A percentile compares a stretch with the other conserved stretches of the same genome.
These are phyloP conservation scores for Okamejei kenojei DNA, from an alignment of 2,797 vertebrate genomes.

Conservation along the genomic window DNA sequence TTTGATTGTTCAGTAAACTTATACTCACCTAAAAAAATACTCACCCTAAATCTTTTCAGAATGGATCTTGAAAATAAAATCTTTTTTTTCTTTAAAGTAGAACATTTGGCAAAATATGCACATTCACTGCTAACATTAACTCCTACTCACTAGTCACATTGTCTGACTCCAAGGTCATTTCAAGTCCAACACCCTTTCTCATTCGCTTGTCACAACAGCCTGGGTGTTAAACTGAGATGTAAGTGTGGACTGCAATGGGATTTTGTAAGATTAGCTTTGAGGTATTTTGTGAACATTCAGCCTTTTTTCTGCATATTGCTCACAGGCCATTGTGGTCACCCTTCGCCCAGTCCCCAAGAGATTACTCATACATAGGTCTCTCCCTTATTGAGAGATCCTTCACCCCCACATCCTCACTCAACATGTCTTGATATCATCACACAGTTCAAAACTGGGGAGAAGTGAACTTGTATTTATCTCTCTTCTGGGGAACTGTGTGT, in stretches of 20 bases:
- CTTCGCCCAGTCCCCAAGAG: not conserved
- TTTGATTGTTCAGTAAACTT: not conserved
- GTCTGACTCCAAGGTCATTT: slow-evolving; percentile 3
- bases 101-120: not conserved
- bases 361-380: not conserved
- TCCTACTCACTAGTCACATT: not conserved
- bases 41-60: not conserved
- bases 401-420: not conserved
- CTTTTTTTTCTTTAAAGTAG: not conserved
- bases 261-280: not conserved
- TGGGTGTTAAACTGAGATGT: not conserved
- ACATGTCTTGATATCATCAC: not conserved
- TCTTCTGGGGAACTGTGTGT: not conserved
- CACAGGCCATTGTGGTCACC: no score
- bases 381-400: not conserved
- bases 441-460: not conserved
- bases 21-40: not conserved
- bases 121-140: not conserved
- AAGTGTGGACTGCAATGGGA: not conserved
- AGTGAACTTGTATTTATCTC: not conserved
- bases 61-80: not conserved
- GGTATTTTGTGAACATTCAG: not conserved
- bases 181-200: slow-evolving; percentile 14
- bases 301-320: not conserved
- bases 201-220: slow-evolving; percentile 11